Evolutionary conservation across 53 echinoderm and acorn worm genomes (phyloP), one percentile per base, ranked within the genome.

Genomic region (Holothuria leucospilota): DNA sequence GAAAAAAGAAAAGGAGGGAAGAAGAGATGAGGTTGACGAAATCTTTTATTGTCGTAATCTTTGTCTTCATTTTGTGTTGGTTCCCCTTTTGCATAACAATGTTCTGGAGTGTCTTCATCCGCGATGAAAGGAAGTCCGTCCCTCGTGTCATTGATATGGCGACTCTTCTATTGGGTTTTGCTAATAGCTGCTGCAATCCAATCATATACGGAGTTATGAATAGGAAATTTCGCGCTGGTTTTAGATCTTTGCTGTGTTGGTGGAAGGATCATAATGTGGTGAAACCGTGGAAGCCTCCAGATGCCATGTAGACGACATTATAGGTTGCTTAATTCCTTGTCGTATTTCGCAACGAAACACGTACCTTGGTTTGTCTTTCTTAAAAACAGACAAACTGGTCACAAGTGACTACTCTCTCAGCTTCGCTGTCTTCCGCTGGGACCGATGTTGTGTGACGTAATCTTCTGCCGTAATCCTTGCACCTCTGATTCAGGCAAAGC

Each of bases 121-220:
- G 68, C 6, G 59, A 38, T 20, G 73, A 78, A 15, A 68, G 87
- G 16, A 60, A 80, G 18, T 87, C 93, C 20, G 94, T 94, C 26
- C 93, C 90, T 11, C 88, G 99, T 27, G 79, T 85, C 3, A 79
- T 89, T 25, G 99, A 98, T 51, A 95, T 95, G 90, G 87, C 90
- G 13, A 88, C 99, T 6, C 85, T 98, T 0, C 81, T 98, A 8
- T 82, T 98, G 0, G 99, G 99, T 2, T 98, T 92, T 85, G 90
- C 93, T 46, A 98, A 98, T 82, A 95, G 95, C 87, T 98, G 99
- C 64, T 98, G 99, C 53, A 98, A 98, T 60, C 99, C 99, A 18
- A 92, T 98, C 82, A 95, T 98, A 29, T 98, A 98, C 65, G 99
- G 99, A 12, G 87, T 98, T 15, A 98, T 95, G 95, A 98, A 98